phyloP scores from a whole-genome alignment of 2,888 invertebrate genomes.

The Vanessa cardui region DNA sequence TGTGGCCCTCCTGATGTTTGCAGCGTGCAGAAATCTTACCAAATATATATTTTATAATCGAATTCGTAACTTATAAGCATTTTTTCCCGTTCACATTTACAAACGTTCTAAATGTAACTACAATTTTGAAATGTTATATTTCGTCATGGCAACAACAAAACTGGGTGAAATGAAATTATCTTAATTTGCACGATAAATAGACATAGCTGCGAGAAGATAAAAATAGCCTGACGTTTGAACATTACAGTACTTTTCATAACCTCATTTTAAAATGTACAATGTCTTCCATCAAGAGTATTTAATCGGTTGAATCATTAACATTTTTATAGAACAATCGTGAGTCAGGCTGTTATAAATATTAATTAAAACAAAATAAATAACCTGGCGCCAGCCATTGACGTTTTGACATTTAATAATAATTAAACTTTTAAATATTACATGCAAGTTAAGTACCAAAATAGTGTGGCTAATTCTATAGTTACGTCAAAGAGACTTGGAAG shows the following conservation, averaged over 20 bases:
- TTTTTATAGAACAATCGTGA: slow-evolving; percentile 15
- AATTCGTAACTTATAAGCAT: too few species aligned
- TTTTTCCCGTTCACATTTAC: too few species aligned
- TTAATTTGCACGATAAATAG: slow-evolving; percentile 13
- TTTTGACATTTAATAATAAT: slow-evolving; percentile 13
- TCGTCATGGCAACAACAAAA: slow-evolving; percentile 21
- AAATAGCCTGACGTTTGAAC: neutral
- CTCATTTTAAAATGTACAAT: neutral
- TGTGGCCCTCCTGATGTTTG: too few species aligned
- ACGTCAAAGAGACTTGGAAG: neutral
- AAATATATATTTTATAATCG: too few species aligned
- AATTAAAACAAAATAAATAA: slow-evolving; percentile 11
- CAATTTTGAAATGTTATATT: too few species aligned
- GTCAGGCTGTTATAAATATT: slow-evolving; percentile 8
- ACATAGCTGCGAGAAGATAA: neutral
- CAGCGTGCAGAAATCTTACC: too few species aligned
- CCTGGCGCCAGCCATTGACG: neutral
- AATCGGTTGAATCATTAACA: slow-evolving; percentile 17
- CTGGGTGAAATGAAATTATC: slow-evolving; percentile 20
- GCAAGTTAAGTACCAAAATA: neutral
- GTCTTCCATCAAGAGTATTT: neutral
- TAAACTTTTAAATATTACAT: neutral
- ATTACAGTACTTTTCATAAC: neutral
- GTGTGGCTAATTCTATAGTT: neutral
- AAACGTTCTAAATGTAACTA: too few species aligned